Evolutionary conservation across 2,113 vertebrate species (phyloP), one percentile per base, ranked within the genome.

Genomic region (Axis porcinus): DNA sequence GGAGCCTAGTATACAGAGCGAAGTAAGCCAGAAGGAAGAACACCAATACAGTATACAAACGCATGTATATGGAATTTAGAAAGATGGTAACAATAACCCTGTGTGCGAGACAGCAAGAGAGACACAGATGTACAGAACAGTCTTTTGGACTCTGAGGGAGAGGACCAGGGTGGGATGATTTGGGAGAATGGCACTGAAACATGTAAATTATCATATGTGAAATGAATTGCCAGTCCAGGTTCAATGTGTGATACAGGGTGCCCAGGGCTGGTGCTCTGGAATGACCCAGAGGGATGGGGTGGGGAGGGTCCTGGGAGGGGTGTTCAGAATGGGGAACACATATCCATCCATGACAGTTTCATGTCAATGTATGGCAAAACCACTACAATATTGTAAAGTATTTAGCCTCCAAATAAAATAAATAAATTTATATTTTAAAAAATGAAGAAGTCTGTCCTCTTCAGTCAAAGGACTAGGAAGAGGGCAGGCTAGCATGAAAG

Each of bases 151-250:
- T 64, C 62, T 64, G 16, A n/a, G 62, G 33, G 16, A 64, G 33
- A n/a, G 62, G 62, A 7, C 2, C 3, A 64, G 62, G 15, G 15
- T 19, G 33, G 33, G 16, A 64, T 64, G 62, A n/a, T n/a, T 64
- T 64, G 62, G 62, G 16, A 64, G 33, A 64, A n/a, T 64, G 62
- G 16, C 33, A 64, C 33, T n/a, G 62, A 64, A 64, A 64, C 16
- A 64, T 64, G 33, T n/a, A 17, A n/a, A n/a, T n/a, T 64, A 64
- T 64, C 62, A 64, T n/a, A 64, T 64, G 62, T n/a, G 16, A n/a
- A 64, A n/a, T 0, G 16, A 64, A 64, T 64, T 1, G 0, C 14
- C 30, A 64, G 15, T 64, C 60, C 60, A 64, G 15, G 11, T 15
- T 16, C 3, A 1, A 64, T 17, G 15, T 16, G n/a, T 4, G 62